Evolutionary conservation across 2,888 invertebrate genomes (phyloP).

Genomic region (Bhutanitis thaidina): DNA sequence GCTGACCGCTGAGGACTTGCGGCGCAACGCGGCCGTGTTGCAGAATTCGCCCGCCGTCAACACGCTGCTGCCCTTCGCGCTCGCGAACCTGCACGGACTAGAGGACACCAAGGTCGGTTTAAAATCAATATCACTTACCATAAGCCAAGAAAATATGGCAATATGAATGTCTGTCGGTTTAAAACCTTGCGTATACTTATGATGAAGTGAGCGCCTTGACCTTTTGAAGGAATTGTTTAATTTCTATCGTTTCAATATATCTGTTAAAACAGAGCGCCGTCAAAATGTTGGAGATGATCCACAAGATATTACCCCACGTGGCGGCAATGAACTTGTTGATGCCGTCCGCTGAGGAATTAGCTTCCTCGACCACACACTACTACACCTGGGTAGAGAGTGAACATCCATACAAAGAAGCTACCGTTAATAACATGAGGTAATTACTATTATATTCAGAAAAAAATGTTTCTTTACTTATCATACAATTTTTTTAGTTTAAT

Average conservation of each 20-base stretch:
- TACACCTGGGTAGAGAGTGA: constrained; percentile 97
- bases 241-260: too few relatives aligned
- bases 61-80: constrained; percentile 89
- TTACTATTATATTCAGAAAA: too few relatives aligned
- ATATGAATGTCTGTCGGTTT: too few relatives aligned
- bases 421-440: constrained; percentile 90
- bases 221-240: too few relatives aligned
- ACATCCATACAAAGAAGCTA: constrained; percentile 96
- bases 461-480: too few relatives aligned
- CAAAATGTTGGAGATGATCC: constrained; percentile 90
- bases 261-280: constrained; percentile 94
- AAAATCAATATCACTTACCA: too few relatives aligned
- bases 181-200: too few relatives aligned
- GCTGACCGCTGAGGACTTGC: constrained; percentile 69
- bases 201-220: too few relatives aligned
- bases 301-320: constrained; percentile 93
- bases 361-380: constrained; percentile 74
- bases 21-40: constrained; percentile 50
- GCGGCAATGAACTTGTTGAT: constrained; percentile 88
- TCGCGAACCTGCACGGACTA: constrained; percentile 90
- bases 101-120: constrained; percentile 87
- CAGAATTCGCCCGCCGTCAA: constrained; percentile 81
- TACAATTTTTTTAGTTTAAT: background rate
- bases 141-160: too few relatives aligned
- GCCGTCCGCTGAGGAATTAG: constrained; percentile 46